Base-by-base conservation (phyloP, 2,888 invertebrate species). In the Drosophila bunnanda region DNA sequence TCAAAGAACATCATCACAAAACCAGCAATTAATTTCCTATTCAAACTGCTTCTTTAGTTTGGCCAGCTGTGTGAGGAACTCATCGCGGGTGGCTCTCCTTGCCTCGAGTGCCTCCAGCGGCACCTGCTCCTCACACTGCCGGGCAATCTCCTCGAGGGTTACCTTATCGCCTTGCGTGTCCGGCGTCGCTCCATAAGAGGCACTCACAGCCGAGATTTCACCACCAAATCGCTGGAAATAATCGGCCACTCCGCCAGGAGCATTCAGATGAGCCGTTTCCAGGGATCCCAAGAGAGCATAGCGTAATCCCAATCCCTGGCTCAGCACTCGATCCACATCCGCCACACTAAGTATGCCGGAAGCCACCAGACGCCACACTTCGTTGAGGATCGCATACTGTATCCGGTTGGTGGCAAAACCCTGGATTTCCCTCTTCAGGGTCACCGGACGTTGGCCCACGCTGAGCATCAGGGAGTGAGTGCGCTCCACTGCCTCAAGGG, bases 351-450 rank as follows among this genome's bases (percentile, higher is more conserved):
- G 93, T 20, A 98, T 93, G 17, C 96, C 96, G 78, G 96, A 96
- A 57, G 95, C 94, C 0, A 98, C 96, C 60, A 99, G 93, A 75
- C 97, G 95, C 96, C 97, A 99, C 0, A 96, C 95, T 93, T 99
- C 99, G 89, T 98, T 97, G 59, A 99, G 92, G 82, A 99, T 96
- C 0, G 98, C 97, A 91, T 98, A 99, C 89, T 99, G 99, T 78
- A 99, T 96, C 86, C 99, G 95, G 92, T 99, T 99, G 0, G 98
- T 94, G 1, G 96, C 98, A 91, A 99, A 99, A 62, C 99, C 99
- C 77, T 96, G 95, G 57, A 98, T 95, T 94, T 99, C 98, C 77
- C 95, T 95, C 1, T 95, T 94, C 7, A 99, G 93, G 0, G 96
- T 95, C 0, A 99, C 97, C 0, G 99, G 99, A 59, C 95, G 95